Percentiles rank a stretch among this genome's conserved stretches.
Conservation (phyloP, 2,888 invertebrate species). For the Ramazzottius varieornatus region DNA sequence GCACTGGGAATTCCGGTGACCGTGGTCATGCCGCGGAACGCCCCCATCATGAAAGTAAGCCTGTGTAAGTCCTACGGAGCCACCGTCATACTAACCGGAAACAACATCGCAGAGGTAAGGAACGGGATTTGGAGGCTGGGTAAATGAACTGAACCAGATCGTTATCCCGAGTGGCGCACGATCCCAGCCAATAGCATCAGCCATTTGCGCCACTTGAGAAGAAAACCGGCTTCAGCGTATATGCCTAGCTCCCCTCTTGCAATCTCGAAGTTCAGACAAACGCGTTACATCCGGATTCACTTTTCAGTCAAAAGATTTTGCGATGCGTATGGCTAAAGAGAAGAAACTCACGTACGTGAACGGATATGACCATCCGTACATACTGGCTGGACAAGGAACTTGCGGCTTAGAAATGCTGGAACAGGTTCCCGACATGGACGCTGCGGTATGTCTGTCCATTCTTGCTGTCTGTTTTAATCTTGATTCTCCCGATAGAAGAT, state of each 20-base stretch:
- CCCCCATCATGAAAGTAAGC: constrained; percentile 82
- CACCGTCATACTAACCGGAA: constrained; percentile 50
- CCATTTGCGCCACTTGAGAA: constrained; percentile 5
- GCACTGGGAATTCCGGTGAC: constrained; percentile 41
- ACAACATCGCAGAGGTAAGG: constrained; percentile 43
- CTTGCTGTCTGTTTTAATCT: too few species aligned
- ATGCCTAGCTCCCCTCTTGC: neutral
- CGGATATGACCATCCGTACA: constrained; percentile 78
- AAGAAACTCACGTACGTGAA: constrained; percentile 52
- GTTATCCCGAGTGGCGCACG: too few species aligned
- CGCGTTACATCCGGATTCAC: too few species aligned
- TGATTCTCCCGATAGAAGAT: too few species aligned
- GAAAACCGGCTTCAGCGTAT: neutral
- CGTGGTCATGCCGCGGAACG: constrained; percentile 80
- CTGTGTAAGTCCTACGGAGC: constrained; percentile 60
- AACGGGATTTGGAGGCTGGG: neutral
- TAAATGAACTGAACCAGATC: too few species aligned
- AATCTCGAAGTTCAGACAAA: constrained; percentile 11
- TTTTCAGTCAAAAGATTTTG: constrained; percentile 39
- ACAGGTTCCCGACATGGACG: constrained; percentile 61
- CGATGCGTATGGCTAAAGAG: constrained; percentile 45
- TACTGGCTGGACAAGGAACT: constrained; percentile 82
- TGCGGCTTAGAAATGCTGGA: constrained; percentile 72
- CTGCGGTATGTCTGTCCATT: constrained; percentile 29
- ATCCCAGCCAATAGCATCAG: constrained; percentile 1